These are phyloP conservation scores for Pseudomugil tenellus DNA, from an alignment of 2,797 vertebrate species.

Conservation along the genomic window DNA sequence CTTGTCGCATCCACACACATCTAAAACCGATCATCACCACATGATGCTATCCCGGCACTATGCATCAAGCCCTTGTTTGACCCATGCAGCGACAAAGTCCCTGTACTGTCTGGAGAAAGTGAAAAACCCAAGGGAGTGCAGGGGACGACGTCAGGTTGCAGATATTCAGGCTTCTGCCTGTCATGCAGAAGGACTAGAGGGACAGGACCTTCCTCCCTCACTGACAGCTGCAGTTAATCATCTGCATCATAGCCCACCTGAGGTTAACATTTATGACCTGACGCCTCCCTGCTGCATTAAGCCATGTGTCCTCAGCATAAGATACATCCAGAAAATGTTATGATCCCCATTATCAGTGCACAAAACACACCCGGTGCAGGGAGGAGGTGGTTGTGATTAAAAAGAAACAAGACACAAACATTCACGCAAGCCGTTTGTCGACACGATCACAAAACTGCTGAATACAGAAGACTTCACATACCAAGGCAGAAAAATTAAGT, in stretches of 20 bases:
- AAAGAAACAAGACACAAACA: conserved; percentile 21
- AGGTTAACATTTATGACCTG: conserved; percentile 57
- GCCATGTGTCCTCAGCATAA: conserved; percentile 18
- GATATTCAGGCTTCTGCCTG: conserved; percentile 49
- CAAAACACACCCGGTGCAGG: not conserved
- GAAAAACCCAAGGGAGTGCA: conserved; percentile 41
- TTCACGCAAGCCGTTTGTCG: conserved; percentile 13
- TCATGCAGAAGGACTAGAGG: conserved; percentile 53
- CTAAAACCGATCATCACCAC: conserved; percentile 16
- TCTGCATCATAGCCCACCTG: conserved; percentile 64
- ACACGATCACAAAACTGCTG: not conserved
- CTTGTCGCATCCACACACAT: conserved; percentile 29
- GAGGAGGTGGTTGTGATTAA: conserved; percentile 11
- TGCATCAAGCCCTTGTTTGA: conserved; percentile 39
- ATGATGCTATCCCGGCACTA: conserved; percentile 19
- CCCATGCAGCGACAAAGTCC: conserved; percentile 44
- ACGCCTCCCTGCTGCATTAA: conserved; percentile 24
- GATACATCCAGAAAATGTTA: conserved; percentile 19
- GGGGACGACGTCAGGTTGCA: conserved; percentile 43
- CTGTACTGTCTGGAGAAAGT: conserved; percentile 56
- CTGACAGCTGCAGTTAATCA: conserved; percentile 75
- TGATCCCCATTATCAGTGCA: conserved; percentile 10
- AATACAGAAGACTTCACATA: conserved; percentile 12
- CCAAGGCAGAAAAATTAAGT: conserved; percentile 8
- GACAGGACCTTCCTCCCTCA: conserved; percentile 51